Evolutionary conservation across 37 sponge, comb jelly and placozoan genomes (phyloP).

Genomic region (Ianthella basta): DNA sequence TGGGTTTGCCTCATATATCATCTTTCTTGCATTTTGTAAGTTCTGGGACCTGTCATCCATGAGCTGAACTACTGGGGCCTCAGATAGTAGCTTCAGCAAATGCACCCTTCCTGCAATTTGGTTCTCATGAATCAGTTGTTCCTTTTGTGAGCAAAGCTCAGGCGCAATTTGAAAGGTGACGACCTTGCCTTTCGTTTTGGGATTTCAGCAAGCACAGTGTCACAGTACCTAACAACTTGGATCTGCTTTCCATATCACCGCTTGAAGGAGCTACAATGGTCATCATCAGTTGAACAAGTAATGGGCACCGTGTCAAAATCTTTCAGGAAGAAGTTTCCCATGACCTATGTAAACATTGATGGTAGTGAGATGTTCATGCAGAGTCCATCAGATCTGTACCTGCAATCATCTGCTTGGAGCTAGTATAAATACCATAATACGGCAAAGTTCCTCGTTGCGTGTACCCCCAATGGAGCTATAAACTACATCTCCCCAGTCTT

Average conservation of each 20-base stretch:
- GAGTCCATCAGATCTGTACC: slow-evolving; percentile 48
- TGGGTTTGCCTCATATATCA: slow-evolving; percentile 32
- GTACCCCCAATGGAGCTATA: slow-evolving; percentile 48
- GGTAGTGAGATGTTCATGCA: slow-evolving; percentile 57
- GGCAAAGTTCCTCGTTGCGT: slow-evolving; percentile 52
- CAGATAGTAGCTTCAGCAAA: slow-evolving; percentile 13
- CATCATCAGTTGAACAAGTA: slow-evolving; percentile 48
- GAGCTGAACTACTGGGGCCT: slow-evolving; percentile 50
- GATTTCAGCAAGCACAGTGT: slow-evolving; percentile 27
- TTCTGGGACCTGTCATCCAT: slow-evolving; percentile 46
- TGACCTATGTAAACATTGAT: slow-evolving; percentile 67
- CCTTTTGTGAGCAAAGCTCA: slow-evolving; percentile 25
- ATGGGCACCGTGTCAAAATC: slow-evolving; percentile 33
- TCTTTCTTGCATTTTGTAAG: slow-evolving; percentile 45
- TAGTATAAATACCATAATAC: slow-evolving; percentile 66
- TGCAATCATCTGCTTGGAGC: slow-evolving; percentile 38
- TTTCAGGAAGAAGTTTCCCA: slow-evolving; percentile 42
- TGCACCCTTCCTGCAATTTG: slow-evolving; percentile 16
- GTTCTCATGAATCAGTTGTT: slow-evolving; percentile 43
- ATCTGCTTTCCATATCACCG: slow-evolving; percentile 48
- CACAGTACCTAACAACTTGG: slow-evolving; percentile 46
- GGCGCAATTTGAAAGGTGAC: slow-evolving; percentile 24
- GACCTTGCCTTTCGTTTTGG: slow-evolving; percentile 54
- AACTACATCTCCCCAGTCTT: slow-evolving; percentile 37
- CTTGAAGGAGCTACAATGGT: slow-evolving; percentile 46